A percentile compares a stretch with the other conserved stretches of the same genome.
Conservation (phyloP, 1,140 invertebrate genomes). For the Scaptomyza hsui region DNA sequence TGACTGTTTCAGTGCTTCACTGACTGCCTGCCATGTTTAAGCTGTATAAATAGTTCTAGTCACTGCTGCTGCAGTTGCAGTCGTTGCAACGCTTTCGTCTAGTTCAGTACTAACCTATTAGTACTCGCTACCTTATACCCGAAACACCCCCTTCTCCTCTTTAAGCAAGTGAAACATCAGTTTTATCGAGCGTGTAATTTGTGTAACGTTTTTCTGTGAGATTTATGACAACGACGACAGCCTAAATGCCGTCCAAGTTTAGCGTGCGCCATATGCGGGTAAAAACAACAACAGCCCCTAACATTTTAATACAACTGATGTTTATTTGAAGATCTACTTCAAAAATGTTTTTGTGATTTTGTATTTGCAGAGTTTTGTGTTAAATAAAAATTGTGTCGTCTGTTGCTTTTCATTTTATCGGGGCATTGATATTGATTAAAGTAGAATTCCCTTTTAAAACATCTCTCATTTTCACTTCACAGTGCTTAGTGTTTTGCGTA, state of each 20-base stretch:
- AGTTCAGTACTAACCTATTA: constrained; percentile 29
- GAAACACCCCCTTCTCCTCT: constrained; percentile 18
- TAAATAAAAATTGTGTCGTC: too few species aligned
- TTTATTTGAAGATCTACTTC: not conserved
- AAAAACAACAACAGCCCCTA: constrained; percentile 12
- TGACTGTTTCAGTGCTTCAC: constrained; percentile 4
- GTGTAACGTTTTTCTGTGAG: constrained; percentile 51
- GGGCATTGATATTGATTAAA: too few species aligned
- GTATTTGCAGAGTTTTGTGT: too few species aligned
- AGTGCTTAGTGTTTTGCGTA: constrained; percentile 45
- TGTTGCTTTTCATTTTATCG: too few species aligned
- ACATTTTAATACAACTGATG: not conserved
- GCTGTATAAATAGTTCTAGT: constrained; percentile 60
- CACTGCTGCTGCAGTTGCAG: constrained; percentile 54
- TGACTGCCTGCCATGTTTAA: not conserved
- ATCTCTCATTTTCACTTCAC: constrained; percentile 18
- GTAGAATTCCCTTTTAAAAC: too few species aligned
- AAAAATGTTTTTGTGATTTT: not conserved
- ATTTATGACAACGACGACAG: constrained; percentile 71
- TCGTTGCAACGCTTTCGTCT: constrained; percentile 53
- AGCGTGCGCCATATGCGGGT: constrained; percentile 33
- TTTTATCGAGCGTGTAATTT: constrained; percentile 81
- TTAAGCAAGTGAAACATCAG: constrained; percentile 54
- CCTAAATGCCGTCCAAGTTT: constrained; percentile 55
- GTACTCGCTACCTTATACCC: constrained; percentile 20